Percentiles rank a stretch among this genome's conserved stretches.
Evolutionary conservation across 2,888 invertebrate species (phyloP).

Genomic region (Epistrophe grossulariae): DNA sequence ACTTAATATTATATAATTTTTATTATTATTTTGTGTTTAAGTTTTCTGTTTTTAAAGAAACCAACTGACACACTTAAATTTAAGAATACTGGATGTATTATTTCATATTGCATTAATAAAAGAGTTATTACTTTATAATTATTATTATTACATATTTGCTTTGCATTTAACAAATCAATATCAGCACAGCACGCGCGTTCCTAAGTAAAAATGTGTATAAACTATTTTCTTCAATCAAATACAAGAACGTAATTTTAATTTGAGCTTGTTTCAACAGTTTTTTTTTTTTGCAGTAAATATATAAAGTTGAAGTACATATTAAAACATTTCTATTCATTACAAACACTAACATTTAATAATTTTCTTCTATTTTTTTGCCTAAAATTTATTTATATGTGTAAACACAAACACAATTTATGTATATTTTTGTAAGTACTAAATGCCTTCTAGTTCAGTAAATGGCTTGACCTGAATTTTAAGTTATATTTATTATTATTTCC

Average conservation of each 20-base stretch:
- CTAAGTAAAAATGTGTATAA: slow-evolving; percentile 27
- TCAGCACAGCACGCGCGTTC: slow-evolving; percentile 21
- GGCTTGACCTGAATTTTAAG: slow-evolving; percentile 56
- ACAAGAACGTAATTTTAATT: slow-evolving; percentile 22
- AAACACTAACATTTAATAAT: slow-evolving; percentile 38
- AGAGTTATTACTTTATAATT: slow-evolving; percentile 12
- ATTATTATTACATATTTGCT: slow-evolving; percentile 20
- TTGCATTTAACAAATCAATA: slow-evolving; percentile 25
- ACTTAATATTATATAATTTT: slow-evolving; percentile 39
- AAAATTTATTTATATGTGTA: slow-evolving; percentile 46
- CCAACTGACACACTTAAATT: slow-evolving; percentile 48
- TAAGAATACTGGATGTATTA: slow-evolving; percentile 21
- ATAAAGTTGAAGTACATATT: slow-evolving; percentile 43
- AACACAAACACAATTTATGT: slow-evolving; percentile 61
- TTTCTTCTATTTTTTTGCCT: slow-evolving; percentile 9
- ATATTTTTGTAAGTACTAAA: slow-evolving; percentile 39
- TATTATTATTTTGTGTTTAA: slow-evolving; percentile 21
- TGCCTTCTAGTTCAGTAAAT: slow-evolving; percentile 39
- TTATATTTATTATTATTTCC: slow-evolving; percentile 57
- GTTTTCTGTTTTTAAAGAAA: slow-evolving; percentile 30
- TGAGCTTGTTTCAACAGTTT: slow-evolving; percentile 32
- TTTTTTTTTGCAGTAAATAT: slow-evolving; percentile 33
- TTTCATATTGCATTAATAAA: slow-evolving; percentile 9
- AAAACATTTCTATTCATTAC: slow-evolving; percentile 43
- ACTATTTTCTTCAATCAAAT: slow-evolving; percentile 20